Percentiles rank a stretch among this genome's conserved stretches.
These are phyloP conservation scores for Eumacrocentrus americanus DNA, from an alignment of 2,888 invertebrate genomes.

Conservation along the genomic window DNA sequence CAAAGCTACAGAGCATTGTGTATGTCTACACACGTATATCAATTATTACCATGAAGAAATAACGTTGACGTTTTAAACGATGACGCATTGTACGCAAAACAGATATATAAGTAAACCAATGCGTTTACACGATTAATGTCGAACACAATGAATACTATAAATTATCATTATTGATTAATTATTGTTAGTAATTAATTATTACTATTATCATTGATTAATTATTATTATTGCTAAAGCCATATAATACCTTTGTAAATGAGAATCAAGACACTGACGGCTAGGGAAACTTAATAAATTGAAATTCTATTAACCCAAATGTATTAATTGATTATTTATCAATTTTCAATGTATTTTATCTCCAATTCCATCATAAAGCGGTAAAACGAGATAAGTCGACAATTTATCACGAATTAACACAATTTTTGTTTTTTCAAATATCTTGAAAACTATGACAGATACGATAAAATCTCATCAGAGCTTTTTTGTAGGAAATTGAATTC, in stretches of 20 bases:
- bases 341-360: background rate
- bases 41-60: constrained; percentile 1
- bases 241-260: constrained; percentile 59
- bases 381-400: too few species aligned
- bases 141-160: constrained; percentile 14
- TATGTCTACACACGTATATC: constrained; percentile 9
- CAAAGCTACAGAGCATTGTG: constrained; percentile 1
- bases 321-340: constrained; percentile 25
- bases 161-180: constrained; percentile 35
- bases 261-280: constrained; percentile 58
- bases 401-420: constrained; percentile 4
- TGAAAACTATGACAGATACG: background rate
- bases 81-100: constrained; percentile 20
- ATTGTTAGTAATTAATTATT: constrained; percentile 33
- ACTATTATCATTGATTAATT: constrained; percentile 37
- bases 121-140: constrained; percentile 15
- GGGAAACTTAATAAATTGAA: constrained; percentile 58
- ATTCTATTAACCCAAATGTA: constrained; percentile 56
- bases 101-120: constrained; percentile 30
- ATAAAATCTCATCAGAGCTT: background rate
- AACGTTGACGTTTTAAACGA: background rate
- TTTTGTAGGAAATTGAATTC: background rate
- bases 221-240: constrained; percentile 47
- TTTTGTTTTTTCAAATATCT: background rate
- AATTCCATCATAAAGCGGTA: too few species aligned